These are phyloP conservation scores for Pachycephala philippinensis DNA, from an alignment of 2,113 vertebrate species.

Conservation along the genomic window DNA sequence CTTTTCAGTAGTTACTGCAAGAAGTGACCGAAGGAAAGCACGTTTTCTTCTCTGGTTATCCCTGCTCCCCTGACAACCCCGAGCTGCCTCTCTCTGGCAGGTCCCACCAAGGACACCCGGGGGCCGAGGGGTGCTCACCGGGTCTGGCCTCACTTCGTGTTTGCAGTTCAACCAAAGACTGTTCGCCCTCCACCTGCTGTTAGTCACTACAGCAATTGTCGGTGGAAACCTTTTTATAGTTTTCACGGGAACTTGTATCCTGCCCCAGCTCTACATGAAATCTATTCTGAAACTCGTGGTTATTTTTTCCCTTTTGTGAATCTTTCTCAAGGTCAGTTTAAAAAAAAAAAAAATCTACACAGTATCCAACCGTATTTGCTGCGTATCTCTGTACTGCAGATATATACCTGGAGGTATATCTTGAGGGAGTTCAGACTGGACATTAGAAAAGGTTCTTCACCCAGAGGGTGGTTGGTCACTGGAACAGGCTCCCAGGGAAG, in stretches of 20 bases:
- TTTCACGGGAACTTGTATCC: not conserved
- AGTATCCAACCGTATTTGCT: not conserved
- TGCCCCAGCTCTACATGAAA: not conserved
- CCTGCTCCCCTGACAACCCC: fast-evolving
- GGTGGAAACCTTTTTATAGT: not conserved
- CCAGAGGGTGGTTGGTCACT: fast-evolving
- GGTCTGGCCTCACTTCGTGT: too few relatives aligned
- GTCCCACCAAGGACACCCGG: not conserved
- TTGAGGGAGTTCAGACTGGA: not conserved
- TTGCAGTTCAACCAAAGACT: not conserved
- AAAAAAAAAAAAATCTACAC: not conserved
- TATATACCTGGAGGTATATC: fast-evolving
- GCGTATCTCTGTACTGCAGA: not conserved
- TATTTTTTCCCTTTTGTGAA: not conserved
- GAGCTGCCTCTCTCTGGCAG: not conserved
- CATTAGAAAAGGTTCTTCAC: not conserved
- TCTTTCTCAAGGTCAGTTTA: not conserved
- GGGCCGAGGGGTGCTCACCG: too few relatives aligned
- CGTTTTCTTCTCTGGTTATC: not conserved
- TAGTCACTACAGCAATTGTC: fast-evolving
- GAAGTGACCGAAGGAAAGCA: not conserved
- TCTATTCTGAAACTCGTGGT: not conserved
- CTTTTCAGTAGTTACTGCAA: not conserved
- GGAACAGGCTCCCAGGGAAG: not conserved
- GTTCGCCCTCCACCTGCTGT: fast-evolving